Evolutionary conservation across 1,140 invertebrate genomes (phyloP).

Genomic region (Holcopasites calliopsidis): DNA sequence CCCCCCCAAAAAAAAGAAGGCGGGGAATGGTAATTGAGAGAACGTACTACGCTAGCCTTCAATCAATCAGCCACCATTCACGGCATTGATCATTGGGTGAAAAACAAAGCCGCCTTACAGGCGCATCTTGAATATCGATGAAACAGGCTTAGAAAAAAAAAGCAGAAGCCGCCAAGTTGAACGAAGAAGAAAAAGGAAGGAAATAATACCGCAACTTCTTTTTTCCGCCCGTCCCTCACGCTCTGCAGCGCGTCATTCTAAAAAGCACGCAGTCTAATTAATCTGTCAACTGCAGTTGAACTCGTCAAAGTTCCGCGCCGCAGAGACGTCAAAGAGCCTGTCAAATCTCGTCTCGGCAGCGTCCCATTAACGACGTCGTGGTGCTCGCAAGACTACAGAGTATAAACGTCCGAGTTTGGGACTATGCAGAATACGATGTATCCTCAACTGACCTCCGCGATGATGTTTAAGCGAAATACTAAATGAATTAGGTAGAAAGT

Average conservation of each 20-base stretch:
- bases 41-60: constrained; percentile 1
- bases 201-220: background rate
- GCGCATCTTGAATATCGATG: background rate
- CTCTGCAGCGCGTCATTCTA: constrained; percentile 1
- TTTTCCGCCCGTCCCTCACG: background rate
- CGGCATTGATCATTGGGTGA: background rate
- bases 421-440: no score
- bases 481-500: no score
- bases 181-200: background rate
- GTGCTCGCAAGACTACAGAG: background rate
- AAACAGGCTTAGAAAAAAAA: background rate
- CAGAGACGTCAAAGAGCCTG: constrained; percentile 18
- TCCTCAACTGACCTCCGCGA: no score
- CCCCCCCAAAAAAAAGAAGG: background rate
- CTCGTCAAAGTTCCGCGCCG: background rate
- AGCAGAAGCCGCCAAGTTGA: background rate
- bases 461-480: no score
- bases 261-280: constrained; percentile 32
- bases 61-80: constrained; percentile 19
- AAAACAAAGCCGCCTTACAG: constrained; percentile 26
- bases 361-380: background rate
- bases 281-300: constrained; percentile 33
- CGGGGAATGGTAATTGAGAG: background rate
- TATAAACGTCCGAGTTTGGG: background rate
- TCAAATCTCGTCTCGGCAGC: background rate